Base-by-base conservation (phyloP, 2,888 invertebrate genomes). In the Salpingus planirostris region DNA sequence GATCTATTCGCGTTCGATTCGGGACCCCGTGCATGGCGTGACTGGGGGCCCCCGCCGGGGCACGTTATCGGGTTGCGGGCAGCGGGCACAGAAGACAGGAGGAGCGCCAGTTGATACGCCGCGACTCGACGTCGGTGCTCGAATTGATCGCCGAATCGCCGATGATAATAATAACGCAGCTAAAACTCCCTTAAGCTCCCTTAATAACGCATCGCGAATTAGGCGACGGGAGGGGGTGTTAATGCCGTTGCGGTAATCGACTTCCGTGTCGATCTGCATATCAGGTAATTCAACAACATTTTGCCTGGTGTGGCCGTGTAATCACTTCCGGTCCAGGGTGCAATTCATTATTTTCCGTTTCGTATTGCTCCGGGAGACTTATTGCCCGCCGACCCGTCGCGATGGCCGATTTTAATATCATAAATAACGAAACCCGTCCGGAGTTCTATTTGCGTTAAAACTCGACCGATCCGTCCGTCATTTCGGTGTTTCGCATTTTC, bases 1-100 rank as follows among this genome's bases (percentile, higher is more conserved):
- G 40, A 40, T 40, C 33, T 40, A 40, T 40, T 40, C 33, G 33
- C 36, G 36, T 40, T 40, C 40, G 33, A 36, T 40, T 36, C 40
- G 24, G 33, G 21, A 15, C 30, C 39, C 36, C 29, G 36, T 36
- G 36, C 36, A 40, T 40, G 36, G 40, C 40, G 40, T 40, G 40
- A 40, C 36, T 35, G 28, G 80, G 77, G 42, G 80, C 80, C 71
- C 76, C 71, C 76, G n/a, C 93, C 95, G 6, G 67, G 96, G 37
- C 95, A 96, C 62, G 38, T 38, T 38, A 38, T 34, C 38, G 27
- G 33, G 11, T 27, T 29, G 30, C 27, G 38, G 34, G 27, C 33
- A 34, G 34, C 27, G 31, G n/a, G 27, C 27, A 31, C 38, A 35
- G 31, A n/a, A 28, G 31, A 29, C 35, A 29, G 24, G 25, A 38